Evolutionary conservation across 2,888 invertebrate genomes (phyloP), one percentile per base, ranked within the genome.

Genomic region (Sphaeridia pumilis): DNA sequence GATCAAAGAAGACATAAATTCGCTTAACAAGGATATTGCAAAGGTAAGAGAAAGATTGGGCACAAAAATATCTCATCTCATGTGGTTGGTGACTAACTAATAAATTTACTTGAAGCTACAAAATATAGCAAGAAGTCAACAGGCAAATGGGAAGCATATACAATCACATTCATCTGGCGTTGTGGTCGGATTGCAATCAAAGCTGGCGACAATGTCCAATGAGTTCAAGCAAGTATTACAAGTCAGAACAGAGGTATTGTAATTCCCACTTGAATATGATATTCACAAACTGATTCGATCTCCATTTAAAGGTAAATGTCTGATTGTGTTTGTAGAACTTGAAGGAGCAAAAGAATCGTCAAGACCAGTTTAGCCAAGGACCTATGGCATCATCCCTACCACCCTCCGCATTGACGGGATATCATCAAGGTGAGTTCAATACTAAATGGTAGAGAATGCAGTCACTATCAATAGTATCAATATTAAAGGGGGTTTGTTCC

Each of bases 221-320:
- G 89, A 94, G 68, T 98, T 98, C 70, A 95, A 97, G 73, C 87
- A 86, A 74, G 93, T 98, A 44, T 78, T 98, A 52, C 97, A 98
- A 80, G 88, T 95, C 21, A 77, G 97, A 66, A 95, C 95, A 17
- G 94, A 98, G 79, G 81, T 78, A 67, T 58, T 61, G n/a, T n/a
- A n/a, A n/a, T n/a, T n/a, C n/a, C n/a, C n/a, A n/a, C n/a, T n/a
- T n/a, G n/a, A n/a, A n/a, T n/a, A n/a, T n/a, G n/a, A n/a, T n/a
- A n/a, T n/a, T n/a, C n/a, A n/a, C n/a, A n/a, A n/a, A n/a, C n/a
- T n/a, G n/a, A n/a, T n/a, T n/a, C n/a, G n/a, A n/a, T n/a, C n/a
- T n/a, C n/a, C n/a, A n/a, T n/a, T n/a, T n/a, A n/a, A n/a, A n/a
- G n/a, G n/a, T n/a, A n/a, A n/a, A n/a, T n/a, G n/a, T n/a, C n/a